Evolutionary conservation across 2,888 invertebrate species (phyloP).

Genomic region (Platerodrilus igneus): DNA sequence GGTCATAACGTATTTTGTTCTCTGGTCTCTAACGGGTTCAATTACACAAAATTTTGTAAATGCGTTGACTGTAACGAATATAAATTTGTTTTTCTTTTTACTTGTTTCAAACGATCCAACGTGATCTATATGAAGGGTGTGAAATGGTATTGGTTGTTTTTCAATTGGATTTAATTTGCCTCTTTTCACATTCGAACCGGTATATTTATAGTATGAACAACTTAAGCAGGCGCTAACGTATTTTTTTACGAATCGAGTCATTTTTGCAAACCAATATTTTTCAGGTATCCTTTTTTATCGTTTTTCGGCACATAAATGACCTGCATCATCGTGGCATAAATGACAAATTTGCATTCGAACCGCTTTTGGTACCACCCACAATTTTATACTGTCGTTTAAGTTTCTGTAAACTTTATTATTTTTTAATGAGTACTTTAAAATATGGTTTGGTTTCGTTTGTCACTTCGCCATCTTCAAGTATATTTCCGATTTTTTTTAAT

Average conservation of each 20-base stretch:
- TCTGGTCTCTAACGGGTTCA: constrained; percentile 24
- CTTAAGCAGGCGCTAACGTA: constrained; percentile 6
- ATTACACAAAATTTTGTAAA: constrained; percentile 31
- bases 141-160: constrained; percentile 2
- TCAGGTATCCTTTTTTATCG: constrained; percentile 6
- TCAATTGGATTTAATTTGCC: constrained; percentile 7
- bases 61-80: constrained; percentile 27
- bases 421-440: constrained; percentile 16
- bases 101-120: constrained; percentile 28
- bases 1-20: constrained; percentile 18
- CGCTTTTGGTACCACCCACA: constrained; percentile 25
- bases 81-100: constrained; percentile 21
- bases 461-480: constrained; percentile 12
- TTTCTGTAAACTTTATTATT: constrained; percentile 21
- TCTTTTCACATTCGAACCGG: neutral
- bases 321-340: constrained; percentile 13
- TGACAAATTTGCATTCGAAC: constrained; percentile 21
- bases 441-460: constrained; percentile 10
- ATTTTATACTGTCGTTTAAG: constrained; percentile 14
- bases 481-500: constrained; percentile 19
- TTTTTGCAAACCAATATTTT: constrained; percentile 8
- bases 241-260: constrained; percentile 6
- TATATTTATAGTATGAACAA: constrained; percentile 4
- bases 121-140: constrained; percentile 25
- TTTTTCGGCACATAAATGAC: constrained; percentile 11